Evolutionary conservation across 1,140 invertebrate genomes (phyloP), one percentile per base, ranked within the genome.

Genomic region (Heliconius hewitsoni): DNA sequence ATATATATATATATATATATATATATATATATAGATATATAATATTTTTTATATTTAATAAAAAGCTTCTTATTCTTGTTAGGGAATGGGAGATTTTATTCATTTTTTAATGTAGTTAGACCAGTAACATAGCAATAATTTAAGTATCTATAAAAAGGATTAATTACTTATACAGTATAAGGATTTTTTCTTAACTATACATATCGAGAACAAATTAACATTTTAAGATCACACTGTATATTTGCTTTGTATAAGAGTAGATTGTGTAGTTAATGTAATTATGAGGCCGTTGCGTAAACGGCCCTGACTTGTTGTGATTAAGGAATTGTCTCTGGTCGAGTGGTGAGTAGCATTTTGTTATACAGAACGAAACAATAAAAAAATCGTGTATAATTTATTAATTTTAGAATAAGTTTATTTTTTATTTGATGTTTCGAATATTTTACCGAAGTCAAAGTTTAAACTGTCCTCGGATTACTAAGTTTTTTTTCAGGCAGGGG

Each of bases 241-340:
- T 52, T 30, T n/a, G 77, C 80, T 81, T 77, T 79, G 84, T 84
- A 86, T 85, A 89, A 85, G 88, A 91, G 91, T 88, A 87, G 86
- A 91, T 86, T 82, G 90, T 89, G 90, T 91, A 92, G 91, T 93
- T 91, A 93, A 94, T 94, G 93, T 93, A 94, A 94, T 94, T 93
- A 94, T 94, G 91, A 93, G 89, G 79, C 91, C 87, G 93, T 88
- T 90, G 86, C 90, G 83, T 92, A 94, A 94, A 93, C 90, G 91
- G 85, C 86, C 81, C 86, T 85, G 91, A 93, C 93, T 93, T 90
- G 90, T 90, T 89, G 87, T 90, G 90, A 93, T 93, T 93, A 93
- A 90, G 87, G 86, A 87, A 92, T 89, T 90, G 86, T 91, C 89
- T 88, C 80, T 79, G 52, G 78, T 76, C 52, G 86, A 91, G 90